phyloP scores from a whole-genome alignment of 64 coral and sea anemone species.

The Montipora capricornis region DNA sequence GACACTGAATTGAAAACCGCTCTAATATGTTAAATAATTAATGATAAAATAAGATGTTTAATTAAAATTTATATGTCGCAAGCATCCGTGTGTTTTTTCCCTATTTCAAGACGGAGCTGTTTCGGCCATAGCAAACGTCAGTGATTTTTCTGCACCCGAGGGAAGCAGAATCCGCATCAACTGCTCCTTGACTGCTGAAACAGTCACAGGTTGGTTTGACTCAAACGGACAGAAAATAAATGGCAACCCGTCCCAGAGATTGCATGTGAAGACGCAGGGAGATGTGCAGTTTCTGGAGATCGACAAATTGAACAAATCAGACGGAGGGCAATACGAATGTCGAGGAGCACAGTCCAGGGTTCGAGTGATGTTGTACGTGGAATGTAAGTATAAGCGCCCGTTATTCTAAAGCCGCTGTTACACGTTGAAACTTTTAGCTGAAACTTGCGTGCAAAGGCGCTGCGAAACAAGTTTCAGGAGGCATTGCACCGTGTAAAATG shows the following conservation, averaged over 20 bases:
- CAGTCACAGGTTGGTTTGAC: slow-evolving; percentile 54
- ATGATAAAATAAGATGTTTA: no score
- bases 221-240: slow-evolving; percentile 30
- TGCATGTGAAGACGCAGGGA: slow-evolving; percentile 43
- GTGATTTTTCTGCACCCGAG: slow-evolving; percentile 20
- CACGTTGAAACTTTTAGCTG: no score
- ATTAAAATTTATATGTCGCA: no score
- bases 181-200: slow-evolving; percentile 43
- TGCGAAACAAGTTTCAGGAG: no score
- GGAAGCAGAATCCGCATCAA: slow-evolving; percentile 17
- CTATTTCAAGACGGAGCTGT: slow-evolving; percentile 29
- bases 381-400: slow-evolving; percentile 50
- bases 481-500: no score
- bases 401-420: neutral
- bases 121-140: neutral
- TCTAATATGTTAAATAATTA: no score
- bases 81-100: no score
- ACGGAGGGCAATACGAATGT: slow-evolving; percentile 60
- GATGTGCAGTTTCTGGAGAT: slow-evolving; percentile 45
- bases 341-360: slow-evolving; percentile 12
- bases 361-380: slow-evolving; percentile 30
- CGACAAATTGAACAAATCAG: slow-evolving; percentile 35
- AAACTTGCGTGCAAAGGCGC: no score
- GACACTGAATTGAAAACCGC: no score
- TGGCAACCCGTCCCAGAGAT: slow-evolving; percentile 34